A percentile compares a stretch with the other conserved stretches of the same genome.
These are phyloP conservation scores for Melanostigma gelatinosum DNA, from an alignment of 2,113 vertebrate species.

Conservation along the genomic window DNA sequence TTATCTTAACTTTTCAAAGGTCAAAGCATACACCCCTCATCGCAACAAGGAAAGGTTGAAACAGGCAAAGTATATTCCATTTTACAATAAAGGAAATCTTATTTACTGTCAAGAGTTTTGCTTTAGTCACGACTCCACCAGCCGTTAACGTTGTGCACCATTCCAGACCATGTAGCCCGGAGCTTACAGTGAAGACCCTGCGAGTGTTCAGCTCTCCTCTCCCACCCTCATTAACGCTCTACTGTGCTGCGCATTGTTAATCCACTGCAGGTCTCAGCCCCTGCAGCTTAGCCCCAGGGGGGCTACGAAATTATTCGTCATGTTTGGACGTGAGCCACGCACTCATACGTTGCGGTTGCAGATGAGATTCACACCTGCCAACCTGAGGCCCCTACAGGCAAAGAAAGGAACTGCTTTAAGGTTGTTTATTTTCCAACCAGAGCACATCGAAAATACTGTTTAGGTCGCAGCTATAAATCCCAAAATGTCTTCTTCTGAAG, in stretches of 20 bases:
- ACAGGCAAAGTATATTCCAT: background rate
- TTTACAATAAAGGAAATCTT: background rate
- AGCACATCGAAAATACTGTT: no score
- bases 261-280: background rate
- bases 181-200: background rate
- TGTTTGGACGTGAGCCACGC: no score
- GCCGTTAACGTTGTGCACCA: background rate
- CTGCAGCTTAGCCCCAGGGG: no score
- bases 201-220: background rate
- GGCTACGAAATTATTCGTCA: no score
- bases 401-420: background rate
- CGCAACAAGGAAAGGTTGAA: background rate
- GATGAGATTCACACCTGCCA: background rate
- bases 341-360: no score
- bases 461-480: no score
- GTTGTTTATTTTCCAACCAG: no score
- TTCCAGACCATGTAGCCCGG: background rate
- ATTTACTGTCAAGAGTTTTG: background rate
- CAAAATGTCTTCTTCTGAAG: background rate
- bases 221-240: constrained; percentile 13
- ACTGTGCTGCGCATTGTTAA: constrained; percentile 17
- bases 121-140: background rate
- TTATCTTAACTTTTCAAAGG: no score
- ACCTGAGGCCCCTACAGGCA: background rate
- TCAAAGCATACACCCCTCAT: background rate